Base-by-base conservation (phyloP, 2,113 vertebrate genomes). In the Tichodroma muraria region DNA sequence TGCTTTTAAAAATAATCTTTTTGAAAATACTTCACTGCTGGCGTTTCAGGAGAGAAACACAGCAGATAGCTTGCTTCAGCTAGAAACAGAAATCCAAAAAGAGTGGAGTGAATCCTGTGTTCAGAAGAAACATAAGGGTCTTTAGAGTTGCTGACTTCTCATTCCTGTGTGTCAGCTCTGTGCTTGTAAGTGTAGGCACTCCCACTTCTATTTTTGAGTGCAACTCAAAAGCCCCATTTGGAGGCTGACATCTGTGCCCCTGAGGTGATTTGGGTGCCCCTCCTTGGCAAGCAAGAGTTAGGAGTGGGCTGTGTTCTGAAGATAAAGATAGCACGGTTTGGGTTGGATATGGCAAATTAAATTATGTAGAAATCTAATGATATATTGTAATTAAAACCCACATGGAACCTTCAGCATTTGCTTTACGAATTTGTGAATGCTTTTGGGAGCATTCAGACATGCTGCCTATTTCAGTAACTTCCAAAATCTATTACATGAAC, bases 251-350 rank as follows among this genome's bases (percentile, higher is more conserved):
- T 63, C 59, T 42, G 15, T 1, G 1, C 19, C 35, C 50, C 63
- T 31, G 24, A 45, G 44, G 33, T 45, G 45, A 33, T 27, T 50
- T 0, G 0, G 69, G 22, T 11, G 9, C 1, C 1, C 11, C 42
- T 40, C 3, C 37, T 70, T 79, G 52, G 38, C 57, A 91, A 42
- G 24, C 6, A 16, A 16, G 38, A 45, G 20, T 15, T 27, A 13
- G 22, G 49, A 37, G 23, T 31, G 33, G 45, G 30, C 30, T 45
- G 6, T 33, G 30, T 40, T 83, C 68, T 92, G 50, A 57, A 53
- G 31, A 17, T 6, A 40, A 0, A 35, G 30, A n/a, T 21, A 27
- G 13, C 25, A 20, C 12, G 21, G 9, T 25, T 75, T 3, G 11
- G 35, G 23, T 44, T 30, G 45, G 27, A 61, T 37, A 20, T 27